Percentiles rank a stretch among this genome's conserved stretches.
These are phyloP conservation scores for Hybognathus amarus DNA, from an alignment of 2,797 vertebrate species.

Conservation along the genomic window DNA sequence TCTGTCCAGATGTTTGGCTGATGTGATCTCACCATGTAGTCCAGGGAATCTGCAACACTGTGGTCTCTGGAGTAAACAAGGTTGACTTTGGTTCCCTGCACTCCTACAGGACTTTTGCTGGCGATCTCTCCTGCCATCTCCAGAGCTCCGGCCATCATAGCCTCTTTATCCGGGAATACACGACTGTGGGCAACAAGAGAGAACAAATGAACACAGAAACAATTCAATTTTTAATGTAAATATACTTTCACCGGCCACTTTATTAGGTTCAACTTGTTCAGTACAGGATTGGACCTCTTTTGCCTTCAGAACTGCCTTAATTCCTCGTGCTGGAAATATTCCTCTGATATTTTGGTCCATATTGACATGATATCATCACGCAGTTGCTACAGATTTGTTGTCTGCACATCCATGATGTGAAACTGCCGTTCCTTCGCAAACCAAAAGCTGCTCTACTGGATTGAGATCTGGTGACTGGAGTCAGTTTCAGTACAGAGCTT, in stretches of 20 bases:
- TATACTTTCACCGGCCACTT: neutral
- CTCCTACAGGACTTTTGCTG: constrained; percentile 85
- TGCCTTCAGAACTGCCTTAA: neutral
- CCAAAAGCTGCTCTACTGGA: constrained; percentile 26
- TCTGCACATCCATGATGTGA: constrained; percentile 66
- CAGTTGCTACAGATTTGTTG: constrained; percentile 61
- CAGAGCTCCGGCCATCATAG: constrained; percentile 80
- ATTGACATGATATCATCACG: neutral
- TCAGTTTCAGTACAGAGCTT: neutral
- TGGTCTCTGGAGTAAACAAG: constrained; percentile 87
- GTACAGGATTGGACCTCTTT: neutral
- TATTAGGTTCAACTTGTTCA: neutral
- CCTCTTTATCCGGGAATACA: constrained; percentile 83
- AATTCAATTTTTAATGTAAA: too few species aligned
- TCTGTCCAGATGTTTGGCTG: neutral
- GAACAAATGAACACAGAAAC: neutral
- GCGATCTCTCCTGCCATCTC: constrained; percentile 84
- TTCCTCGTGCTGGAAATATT: neutral
- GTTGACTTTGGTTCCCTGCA: constrained; percentile 89
- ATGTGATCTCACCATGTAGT: constrained; percentile 80
- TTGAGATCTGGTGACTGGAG: neutral
- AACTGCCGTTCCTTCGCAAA: constrained; percentile 60
- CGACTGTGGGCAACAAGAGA: constrained; percentile 73
- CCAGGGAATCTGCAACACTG: constrained; percentile 79
- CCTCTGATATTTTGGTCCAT: neutral